A percentile compares a stretch with the other conserved stretches of the same genome.
Conservation (phyloP, 2,888 invertebrate species). For the Noctua comes region DNA sequence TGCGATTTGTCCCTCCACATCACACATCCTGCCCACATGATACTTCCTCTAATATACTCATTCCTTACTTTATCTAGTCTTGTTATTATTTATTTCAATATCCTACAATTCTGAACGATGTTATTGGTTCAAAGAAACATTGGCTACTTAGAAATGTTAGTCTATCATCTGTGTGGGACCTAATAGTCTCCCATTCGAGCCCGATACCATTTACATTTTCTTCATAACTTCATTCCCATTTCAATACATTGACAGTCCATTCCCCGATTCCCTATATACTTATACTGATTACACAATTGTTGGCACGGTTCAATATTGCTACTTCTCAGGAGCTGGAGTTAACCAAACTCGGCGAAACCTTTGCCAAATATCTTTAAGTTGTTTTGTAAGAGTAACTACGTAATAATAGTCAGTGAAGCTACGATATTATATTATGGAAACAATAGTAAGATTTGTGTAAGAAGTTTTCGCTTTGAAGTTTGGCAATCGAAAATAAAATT, state of each 20-base stretch:
- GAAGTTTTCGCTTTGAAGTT: constrained; percentile 54
- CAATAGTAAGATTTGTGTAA: constrained; percentile 69
- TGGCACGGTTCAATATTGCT: constrained; percentile 78
- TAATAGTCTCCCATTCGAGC: constrained; percentile 22
- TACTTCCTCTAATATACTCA: too few species aligned
- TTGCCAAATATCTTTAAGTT: constrained; percentile 85
- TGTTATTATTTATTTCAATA: constrained; percentile 5
- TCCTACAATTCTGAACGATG: neutral
- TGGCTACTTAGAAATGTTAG: constrained; percentile 18
- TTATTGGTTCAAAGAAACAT: constrained; percentile 21
- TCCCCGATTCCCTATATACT: constrained; percentile 32
- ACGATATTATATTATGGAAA: constrained; percentile 72
- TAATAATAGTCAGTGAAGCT: constrained; percentile 70
- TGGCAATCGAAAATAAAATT: constrained; percentile 58
- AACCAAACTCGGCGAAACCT: constrained; percentile 81
- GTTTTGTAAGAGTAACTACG: constrained; percentile 76
- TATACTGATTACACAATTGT: constrained; percentile 67
- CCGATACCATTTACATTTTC: constrained; percentile 32
- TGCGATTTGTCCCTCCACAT: too few species aligned
- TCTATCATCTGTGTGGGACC: constrained; percentile 36
- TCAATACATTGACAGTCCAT: constrained; percentile 52
- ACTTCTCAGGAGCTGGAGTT: constrained; percentile 72
- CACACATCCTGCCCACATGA: too few species aligned
- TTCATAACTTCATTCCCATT: constrained; percentile 37
- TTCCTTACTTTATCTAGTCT: too few species aligned